These are phyloP conservation scores for Laterallus jamaicensis DNA, from an alignment of 2,113 vertebrate genomes.

Conservation along the genomic window DNA sequence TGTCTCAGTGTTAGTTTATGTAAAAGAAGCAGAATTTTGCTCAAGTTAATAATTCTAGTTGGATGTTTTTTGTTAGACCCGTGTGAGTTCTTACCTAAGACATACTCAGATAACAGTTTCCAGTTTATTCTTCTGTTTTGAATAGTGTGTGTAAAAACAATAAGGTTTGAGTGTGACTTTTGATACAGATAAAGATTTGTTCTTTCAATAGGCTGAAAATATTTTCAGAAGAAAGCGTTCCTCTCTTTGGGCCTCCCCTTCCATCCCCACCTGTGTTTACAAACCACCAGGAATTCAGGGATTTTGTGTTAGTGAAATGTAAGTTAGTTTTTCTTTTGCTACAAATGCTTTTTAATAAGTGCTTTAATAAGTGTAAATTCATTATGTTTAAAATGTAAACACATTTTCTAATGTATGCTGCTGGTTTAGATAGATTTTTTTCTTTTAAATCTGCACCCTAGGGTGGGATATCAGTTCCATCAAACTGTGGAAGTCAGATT, in stretches of 20 bases:
- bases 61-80: neutral
- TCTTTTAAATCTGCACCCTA: neutral
- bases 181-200: neutral
- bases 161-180: neutral
- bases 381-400: neutral
- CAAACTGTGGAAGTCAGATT: neutral
- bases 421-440: neutral
- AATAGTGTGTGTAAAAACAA: neutral
- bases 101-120: neutral
- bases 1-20: neutral
- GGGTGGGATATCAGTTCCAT: neutral
- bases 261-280: constrained; percentile 96
- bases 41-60: neutral
- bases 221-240: constrained; percentile 98
- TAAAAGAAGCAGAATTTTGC: neutral
- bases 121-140: neutral
- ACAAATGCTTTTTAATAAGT: neutral
- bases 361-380: neutral
- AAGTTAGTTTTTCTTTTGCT: constrained; percentile 66
- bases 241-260: constrained; percentile 95
- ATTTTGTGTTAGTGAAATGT: constrained; percentile 99
- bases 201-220: constrained; percentile 90
- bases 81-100: neutral
- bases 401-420: neutral
- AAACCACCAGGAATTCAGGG: constrained; percentile 98